Percentiles rank a stretch among this genome's conserved stretches.
phyloP scores from a whole-genome alignment of 2,797 vertebrate genomes.

The Phaenicophaeus curvirostris region DNA sequence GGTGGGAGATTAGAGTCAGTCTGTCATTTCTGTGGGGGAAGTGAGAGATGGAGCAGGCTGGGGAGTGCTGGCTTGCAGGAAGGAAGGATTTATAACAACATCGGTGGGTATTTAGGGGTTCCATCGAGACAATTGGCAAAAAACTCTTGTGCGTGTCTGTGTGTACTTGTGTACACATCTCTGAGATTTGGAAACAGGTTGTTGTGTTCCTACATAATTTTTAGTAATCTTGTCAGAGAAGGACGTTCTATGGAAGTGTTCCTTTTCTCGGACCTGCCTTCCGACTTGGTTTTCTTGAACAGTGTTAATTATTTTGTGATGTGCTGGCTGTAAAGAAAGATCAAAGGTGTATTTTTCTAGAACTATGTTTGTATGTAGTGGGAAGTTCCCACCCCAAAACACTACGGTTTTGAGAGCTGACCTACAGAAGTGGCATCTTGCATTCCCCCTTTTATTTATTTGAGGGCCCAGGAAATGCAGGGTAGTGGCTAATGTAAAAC shows the following conservation, averaged over 20 bases:
- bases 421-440: neutral
- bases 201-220: neutral
- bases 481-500: no score
- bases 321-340: neutral
- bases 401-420: neutral
- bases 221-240: neutral
- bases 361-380: neutral
- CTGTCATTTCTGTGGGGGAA: conserved; percentile 71
- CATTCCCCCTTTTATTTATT: neutral
- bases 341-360: neutral
- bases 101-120: conserved; percentile 27
- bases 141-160: neutral
- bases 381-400: neutral
- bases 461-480: no score
- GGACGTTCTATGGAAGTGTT: neutral
- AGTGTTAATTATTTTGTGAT: neutral
- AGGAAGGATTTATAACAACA: conserved; percentile 49
- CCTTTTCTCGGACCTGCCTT: neutral
- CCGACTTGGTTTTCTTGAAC: neutral
- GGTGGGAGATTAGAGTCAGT: conserved; percentile 75
- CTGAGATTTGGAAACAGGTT: neutral
- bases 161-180: neutral
- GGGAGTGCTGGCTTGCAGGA: conserved; percentile 60
- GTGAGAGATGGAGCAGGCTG: conserved; percentile 38
- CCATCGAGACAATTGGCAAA: conserved; percentile 12